phyloP scores from a whole-genome alignment of 2,797 vertebrate genomes.

The Clarias platycephalus region DNA sequence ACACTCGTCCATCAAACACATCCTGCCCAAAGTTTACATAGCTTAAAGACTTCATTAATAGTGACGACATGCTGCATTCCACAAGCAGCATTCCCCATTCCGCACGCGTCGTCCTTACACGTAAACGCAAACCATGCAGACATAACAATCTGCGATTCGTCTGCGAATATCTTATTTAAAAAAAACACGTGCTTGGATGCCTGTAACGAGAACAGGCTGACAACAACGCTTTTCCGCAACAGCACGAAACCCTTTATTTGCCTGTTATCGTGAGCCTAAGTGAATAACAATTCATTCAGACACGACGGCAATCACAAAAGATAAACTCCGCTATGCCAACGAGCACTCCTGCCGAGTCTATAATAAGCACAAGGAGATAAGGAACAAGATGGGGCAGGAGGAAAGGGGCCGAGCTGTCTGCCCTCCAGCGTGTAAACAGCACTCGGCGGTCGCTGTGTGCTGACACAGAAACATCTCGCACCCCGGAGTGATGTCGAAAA shows the following conservation, averaged over 20 bases:
- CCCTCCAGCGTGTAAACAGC: conserved; percentile 38
- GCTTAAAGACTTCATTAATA: conserved; percentile 29
- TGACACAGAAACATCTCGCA: conserved; percentile 26
- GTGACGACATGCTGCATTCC: conserved; percentile 28
- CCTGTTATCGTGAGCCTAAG: not conserved
- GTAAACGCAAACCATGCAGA: conserved; percentile 12
- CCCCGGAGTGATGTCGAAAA: not conserved
- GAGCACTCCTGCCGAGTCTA: conserved; percentile 21
- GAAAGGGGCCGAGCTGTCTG: conserved; percentile 39
- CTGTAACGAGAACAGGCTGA: not conserved
- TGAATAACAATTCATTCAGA: conserved; percentile 5
- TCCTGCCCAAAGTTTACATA: conserved; percentile 34
- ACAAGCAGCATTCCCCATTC: not conserved
- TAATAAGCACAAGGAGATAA: conserved; percentile 40
- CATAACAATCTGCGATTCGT: not conserved
- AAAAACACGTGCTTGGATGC: not conserved
- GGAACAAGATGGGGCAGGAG: conserved; percentile 52
- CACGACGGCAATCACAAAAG: conserved; percentile 17
- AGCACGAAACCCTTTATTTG: not conserved
- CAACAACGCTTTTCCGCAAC: not conserved
- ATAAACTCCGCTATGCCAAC: conserved; percentile 28
- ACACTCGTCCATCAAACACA: not conserved
- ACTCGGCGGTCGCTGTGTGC: not conserved
- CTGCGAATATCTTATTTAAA: not conserved
- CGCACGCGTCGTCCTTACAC: not conserved